Evolutionary conservation across 2,113 vertebrate genomes (phyloP), one percentile per base, ranked within the genome.

Genomic region (Burhinus oedicnemus): DNA sequence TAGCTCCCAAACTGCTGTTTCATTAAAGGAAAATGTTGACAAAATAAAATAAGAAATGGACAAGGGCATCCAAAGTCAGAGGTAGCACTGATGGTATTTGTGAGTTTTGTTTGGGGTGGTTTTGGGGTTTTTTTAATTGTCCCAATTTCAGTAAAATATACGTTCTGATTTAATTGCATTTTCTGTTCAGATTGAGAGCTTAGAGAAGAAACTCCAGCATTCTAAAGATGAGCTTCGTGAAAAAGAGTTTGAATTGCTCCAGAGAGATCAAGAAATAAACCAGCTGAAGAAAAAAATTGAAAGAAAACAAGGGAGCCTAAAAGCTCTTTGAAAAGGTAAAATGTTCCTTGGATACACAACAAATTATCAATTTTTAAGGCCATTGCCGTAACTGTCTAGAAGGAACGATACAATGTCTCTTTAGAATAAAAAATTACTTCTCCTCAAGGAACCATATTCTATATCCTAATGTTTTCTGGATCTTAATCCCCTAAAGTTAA

Each of bases 211-310:
- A 85, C 96, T 98, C 40, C 98, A 98, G 85, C 86, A 40, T 75
- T 89, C 87, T 84, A 98, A 98, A 97, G 96, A 98, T 76, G 95
- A 98, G 42, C 97, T 98, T 90, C 94, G 94, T 96, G 97, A 98
- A 88, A 98, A 98, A 96, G 98, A 98, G 36, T 98, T 98, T 97
- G 89, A 96, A 49, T 87, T 98, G 36, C 89, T 99, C 34, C 98
- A 98, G 36, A 98, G 92, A 97, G 97, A 98, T 51, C 98, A 98
- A 65, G 97, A 98, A 95, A 98, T 98, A 95, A 98, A 83, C 96
- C 97, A 97, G 55, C 92, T 98, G 88, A 98, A 97, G 87, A 99
- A 98, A 92, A 98, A 98, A 88, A 82, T 45, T 13, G 96, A 97
- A 97, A 97, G 97, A 95, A 95, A 97, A 38, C 76, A 97, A 38